Conservation (phyloP, 2,797 vertebrate species). For the Myripristis jacobus region DNA sequence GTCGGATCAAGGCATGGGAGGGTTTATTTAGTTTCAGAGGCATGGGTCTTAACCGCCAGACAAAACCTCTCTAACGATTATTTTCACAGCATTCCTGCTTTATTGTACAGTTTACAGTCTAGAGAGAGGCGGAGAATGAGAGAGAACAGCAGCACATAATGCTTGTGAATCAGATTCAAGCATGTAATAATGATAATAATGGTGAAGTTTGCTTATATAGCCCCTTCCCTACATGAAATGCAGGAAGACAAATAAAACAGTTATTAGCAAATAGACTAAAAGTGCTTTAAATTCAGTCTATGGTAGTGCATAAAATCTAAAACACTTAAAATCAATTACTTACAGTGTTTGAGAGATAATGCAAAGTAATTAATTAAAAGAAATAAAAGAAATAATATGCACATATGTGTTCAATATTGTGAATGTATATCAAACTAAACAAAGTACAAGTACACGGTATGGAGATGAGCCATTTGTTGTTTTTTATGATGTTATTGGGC, state of each 20-base stretch:
- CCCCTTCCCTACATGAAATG: too few species aligned
- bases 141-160: neutral
- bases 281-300: too few species aligned
- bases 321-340: too few species aligned
- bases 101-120: neutral
- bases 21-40: constrained; percentile 9
- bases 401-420: too few species aligned
- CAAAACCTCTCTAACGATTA: neutral
- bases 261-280: too few species aligned
- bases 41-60: neutral
- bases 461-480: neutral
- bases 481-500: constrained; percentile 9
- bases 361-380: too few species aligned
- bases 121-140: neutral
- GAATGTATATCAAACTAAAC: too few species aligned
- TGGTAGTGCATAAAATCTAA: too few species aligned
- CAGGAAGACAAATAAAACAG: too few species aligned
- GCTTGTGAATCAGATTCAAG: neutral
- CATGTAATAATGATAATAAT: neutral
- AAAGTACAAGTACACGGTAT: neutral
- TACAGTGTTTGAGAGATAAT: too few species aligned
- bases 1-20: constrained; percentile 9
- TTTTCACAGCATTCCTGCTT: constrained; percentile 1
- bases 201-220: too few species aligned
- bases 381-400: too few species aligned